A percentile compares a stretch with the other conserved stretches of the same genome.
phyloP scores from a whole-genome alignment of 2,797 vertebrate species.

The Syngnathus acus region DNA sequence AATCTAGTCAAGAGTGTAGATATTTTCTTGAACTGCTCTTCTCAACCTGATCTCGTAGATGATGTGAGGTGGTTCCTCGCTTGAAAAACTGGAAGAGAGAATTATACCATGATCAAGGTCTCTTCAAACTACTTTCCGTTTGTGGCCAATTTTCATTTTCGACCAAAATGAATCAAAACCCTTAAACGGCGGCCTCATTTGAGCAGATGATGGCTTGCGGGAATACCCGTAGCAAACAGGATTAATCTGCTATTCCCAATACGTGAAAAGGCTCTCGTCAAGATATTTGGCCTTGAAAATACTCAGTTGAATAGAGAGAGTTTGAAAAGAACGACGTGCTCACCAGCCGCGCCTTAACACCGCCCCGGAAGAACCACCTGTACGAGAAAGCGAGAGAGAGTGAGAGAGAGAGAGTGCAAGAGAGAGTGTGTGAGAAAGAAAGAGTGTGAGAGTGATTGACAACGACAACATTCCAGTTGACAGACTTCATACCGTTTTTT shows the following conservation, averaged over 20 bases:
- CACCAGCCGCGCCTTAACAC: slow-evolving; percentile 59
- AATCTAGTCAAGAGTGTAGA: slow-evolving; percentile 68
- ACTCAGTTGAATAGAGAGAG: not conserved
- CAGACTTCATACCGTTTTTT: not conserved
- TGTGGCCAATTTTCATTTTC: too few relatives aligned
- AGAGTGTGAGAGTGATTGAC: too few relatives aligned
- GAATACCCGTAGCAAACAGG: too few relatives aligned
- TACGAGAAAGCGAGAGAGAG: not conserved
- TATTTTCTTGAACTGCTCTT: slow-evolving; percentile 68
- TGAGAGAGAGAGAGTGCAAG: too few relatives aligned
- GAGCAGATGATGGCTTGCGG: too few relatives aligned
- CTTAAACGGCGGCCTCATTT: too few relatives aligned
- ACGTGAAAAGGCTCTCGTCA: too few relatives aligned
- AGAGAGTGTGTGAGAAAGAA: too few relatives aligned
- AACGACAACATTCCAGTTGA: not conserved
- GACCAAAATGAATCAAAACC: too few relatives aligned
- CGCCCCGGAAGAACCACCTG: slow-evolving; percentile 57
- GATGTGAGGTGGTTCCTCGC: slow-evolving; percentile 69
- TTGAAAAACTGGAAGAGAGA: slow-evolving; percentile 54
- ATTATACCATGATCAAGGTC: not conserved
- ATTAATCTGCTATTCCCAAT: too few relatives aligned
- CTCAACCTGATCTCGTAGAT: slow-evolving; percentile 72
- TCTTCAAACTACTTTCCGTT: too few relatives aligned
- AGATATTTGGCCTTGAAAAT: too few relatives aligned
- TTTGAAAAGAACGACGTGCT: slow-evolving; percentile 20